Conservation (phyloP, 1,140 invertebrate species). For the Drosophila teissieri region DNA sequence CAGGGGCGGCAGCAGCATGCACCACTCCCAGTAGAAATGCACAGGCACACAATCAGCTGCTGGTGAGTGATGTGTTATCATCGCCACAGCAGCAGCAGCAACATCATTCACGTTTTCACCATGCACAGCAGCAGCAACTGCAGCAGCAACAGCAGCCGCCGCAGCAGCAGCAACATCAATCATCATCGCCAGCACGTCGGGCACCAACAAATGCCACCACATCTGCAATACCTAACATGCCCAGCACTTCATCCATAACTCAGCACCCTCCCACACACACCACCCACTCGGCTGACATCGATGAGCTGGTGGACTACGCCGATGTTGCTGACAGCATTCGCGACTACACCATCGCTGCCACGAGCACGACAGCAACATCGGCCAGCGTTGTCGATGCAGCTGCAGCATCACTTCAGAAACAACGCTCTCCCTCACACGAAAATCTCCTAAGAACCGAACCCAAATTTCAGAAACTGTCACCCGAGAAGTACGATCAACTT, state of each 20-base stretch:
- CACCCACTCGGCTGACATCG: constrained; percentile 45
- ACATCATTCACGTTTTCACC: constrained; percentile 60
- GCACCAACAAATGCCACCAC: constrained; percentile 41
- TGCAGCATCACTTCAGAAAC: constrained; percentile 34
- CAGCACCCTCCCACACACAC: constrained; percentile 56
- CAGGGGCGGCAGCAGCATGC: constrained; percentile 26
- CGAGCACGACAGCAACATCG: constrained; percentile 37
- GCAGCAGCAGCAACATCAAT: constrained; percentile 49
- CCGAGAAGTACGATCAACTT: constrained; percentile 81
- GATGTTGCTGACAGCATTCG: constrained; percentile 83
- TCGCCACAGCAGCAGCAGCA: constrained; percentile 47
- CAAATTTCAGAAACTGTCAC: constrained; percentile 84
- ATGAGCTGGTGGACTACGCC: constrained; percentile 79
- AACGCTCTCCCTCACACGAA: constrained; percentile 74
- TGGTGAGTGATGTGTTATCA: constrained; percentile 73
- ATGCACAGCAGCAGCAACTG: constrained; percentile 52
- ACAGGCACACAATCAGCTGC: constrained; percentile 61
- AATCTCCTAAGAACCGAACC: constrained; percentile 79
- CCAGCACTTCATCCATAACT: constrained; percentile 50
- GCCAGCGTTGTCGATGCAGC: constrained; percentile 42
- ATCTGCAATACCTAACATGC: constrained; percentile 45
- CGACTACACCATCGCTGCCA: constrained; percentile 50
- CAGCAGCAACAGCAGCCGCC: constrained; percentile 37
- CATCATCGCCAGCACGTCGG: constrained; percentile 52
- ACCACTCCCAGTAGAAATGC: constrained; percentile 61